Evolutionary conservation across 2,888 invertebrate genomes (phyloP).

Genomic region (Orthosia cruda): DNA sequence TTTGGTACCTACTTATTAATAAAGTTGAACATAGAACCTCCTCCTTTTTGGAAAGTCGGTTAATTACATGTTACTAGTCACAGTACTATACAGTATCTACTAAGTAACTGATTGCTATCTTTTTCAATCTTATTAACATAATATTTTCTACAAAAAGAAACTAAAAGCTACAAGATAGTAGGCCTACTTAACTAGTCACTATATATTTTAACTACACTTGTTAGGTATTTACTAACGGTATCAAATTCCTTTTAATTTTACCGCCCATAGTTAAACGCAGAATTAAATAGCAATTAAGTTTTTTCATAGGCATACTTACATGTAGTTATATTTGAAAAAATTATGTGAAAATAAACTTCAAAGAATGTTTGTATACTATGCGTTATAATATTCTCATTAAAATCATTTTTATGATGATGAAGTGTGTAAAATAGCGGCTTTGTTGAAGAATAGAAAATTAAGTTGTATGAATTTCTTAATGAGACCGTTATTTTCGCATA

Average conservation of each 20-base stretch:
- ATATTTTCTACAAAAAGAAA: not conserved
- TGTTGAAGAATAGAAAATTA: constrained; percentile 44
- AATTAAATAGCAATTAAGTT: constrained; percentile 2
- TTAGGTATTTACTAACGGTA: constrained; percentile 9
- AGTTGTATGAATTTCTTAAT: constrained; percentile 56
- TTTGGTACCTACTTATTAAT: no score
- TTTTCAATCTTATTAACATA: not conserved
- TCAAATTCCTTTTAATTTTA: constrained; percentile 12
- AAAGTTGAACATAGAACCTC: no score
- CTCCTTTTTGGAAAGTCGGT: no score
- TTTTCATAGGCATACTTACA: constrained; percentile 18
- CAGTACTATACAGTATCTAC: no score
- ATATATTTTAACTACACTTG: not conserved
- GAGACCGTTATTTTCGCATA: constrained; percentile 46
- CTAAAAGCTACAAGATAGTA: not conserved
- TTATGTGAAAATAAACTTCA: constrained; percentile 9
- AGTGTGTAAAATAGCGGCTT: constrained; percentile 29
- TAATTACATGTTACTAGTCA: no score
- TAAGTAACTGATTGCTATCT: not conserved
- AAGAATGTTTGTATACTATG: constrained; percentile 25
- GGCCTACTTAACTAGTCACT: constrained; percentile 2
- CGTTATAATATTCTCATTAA: constrained; percentile 20
- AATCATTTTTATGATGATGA: constrained; percentile 24
- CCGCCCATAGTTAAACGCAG: constrained; percentile 8
- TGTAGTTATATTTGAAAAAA: not conserved